Conservation (phyloP, 1,140 invertebrate species). For the Thaumetopoea pityocampa region DNA sequence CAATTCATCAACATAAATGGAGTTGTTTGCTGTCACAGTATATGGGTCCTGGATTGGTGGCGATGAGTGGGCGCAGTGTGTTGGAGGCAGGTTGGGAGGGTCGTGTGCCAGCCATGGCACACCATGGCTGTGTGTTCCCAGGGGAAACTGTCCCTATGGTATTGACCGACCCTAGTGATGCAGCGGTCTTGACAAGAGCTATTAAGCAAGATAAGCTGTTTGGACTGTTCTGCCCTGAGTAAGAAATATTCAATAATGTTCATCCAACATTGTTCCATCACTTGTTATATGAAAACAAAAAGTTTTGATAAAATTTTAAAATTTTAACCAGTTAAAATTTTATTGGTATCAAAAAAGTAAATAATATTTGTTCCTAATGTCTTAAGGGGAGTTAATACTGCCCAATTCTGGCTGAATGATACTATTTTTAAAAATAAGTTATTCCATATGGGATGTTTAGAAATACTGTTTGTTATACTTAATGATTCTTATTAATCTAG, state of each 20-base stretch:
- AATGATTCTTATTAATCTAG: too few relatives aligned
- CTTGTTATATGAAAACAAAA: too few relatives aligned
- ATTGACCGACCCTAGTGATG: constrained; percentile 34
- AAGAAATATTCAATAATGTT: constrained; percentile 13
- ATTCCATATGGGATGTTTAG: too few relatives aligned
- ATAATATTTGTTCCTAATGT: too few relatives aligned
- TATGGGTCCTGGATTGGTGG: constrained; percentile 40
- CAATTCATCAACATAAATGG: background rate
- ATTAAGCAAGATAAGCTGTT: constrained; percentile 53
- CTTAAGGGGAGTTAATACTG: too few relatives aligned
- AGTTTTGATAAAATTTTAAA: too few relatives aligned
- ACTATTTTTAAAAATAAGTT: too few relatives aligned
- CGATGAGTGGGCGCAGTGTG: constrained; percentile 43
- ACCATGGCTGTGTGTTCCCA: constrained; percentile 62
- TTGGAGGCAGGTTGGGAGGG: constrained; percentile 63
- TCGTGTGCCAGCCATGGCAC: constrained; percentile 45
- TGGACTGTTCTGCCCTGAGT: constrained; percentile 65
- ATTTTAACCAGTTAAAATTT: too few relatives aligned
- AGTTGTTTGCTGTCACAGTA: constrained; percentile 34
- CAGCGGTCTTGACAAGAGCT: constrained; percentile 27
- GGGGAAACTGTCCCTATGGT: constrained; percentile 69
- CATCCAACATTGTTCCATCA: too few relatives aligned
- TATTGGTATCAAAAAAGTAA: too few relatives aligned
- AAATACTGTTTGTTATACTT: too few relatives aligned
- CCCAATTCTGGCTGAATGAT: too few relatives aligned